These are phyloP conservation scores for Pseudorasbora parva DNA, from an alignment of 2,113 vertebrate genomes.

Conservation along the genomic window DNA sequence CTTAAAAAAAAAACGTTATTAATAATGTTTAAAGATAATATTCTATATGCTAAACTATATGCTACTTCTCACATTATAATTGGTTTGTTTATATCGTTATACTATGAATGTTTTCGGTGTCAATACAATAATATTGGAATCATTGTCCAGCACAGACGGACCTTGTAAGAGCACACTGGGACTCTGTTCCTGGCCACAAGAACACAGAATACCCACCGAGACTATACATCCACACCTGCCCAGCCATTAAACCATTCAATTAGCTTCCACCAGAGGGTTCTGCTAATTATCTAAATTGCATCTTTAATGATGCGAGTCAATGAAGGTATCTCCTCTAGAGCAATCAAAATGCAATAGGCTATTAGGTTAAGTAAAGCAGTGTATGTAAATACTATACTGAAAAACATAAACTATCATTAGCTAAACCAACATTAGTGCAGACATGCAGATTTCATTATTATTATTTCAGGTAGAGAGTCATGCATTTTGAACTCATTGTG, in stretches of 20 bases:
- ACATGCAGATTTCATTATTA: not conserved
- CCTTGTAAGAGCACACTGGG: not conserved
- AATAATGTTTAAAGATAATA: not conserved
- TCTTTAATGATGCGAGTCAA: conserved; percentile 38
- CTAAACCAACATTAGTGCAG: not conserved
- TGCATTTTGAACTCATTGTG: not conserved
- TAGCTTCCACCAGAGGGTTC: conserved; percentile 55
- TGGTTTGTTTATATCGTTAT: not conserved
- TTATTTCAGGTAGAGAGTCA: not conserved
- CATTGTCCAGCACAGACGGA: conserved; percentile 10
- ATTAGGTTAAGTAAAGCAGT: not conserved
- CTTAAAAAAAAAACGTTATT: not conserved
- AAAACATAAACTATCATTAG: not conserved
- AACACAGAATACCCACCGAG: conserved; percentile 26
- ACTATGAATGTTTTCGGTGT: not conserved
- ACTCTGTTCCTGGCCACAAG: not conserved
- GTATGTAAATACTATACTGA: not conserved
- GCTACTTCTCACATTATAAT: not conserved
- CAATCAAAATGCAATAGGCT: conserved; percentile 5
- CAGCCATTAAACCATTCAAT: conserved; percentile 48
- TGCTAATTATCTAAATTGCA: conserved; percentile 52
- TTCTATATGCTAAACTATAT: not conserved
- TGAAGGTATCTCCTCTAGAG: not conserved
- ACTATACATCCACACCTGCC: conserved; percentile 19
- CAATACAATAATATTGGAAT: not conserved